phyloP scores from a whole-genome alignment of 1,140 invertebrate species.

The Ceratoteleas bidentatus region DNA sequence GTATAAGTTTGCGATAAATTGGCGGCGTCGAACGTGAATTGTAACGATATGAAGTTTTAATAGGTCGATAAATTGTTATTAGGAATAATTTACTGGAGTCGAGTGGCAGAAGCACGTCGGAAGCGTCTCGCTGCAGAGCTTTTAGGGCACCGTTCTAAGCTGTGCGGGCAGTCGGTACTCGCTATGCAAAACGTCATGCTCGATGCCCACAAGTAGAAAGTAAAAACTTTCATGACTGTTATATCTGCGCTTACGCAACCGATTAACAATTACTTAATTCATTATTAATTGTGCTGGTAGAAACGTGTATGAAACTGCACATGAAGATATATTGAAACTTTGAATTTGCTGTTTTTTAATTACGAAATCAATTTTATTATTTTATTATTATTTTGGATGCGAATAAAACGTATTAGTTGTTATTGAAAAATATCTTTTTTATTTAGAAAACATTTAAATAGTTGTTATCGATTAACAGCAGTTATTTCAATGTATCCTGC shows the following conservation, averaged over 20 bases:
- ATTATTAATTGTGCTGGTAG: conserved; percentile 9
- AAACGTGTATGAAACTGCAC: too few relatives aligned
- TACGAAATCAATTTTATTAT: too few relatives aligned
- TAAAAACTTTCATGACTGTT: conserved; percentile 56
- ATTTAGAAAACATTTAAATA: too few relatives aligned
- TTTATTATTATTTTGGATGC: too few relatives aligned
- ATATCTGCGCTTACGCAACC: conserved; percentile 41
- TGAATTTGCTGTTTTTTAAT: too few relatives aligned
- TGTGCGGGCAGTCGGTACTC: conserved; percentile 9
- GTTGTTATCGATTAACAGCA: too few relatives aligned
- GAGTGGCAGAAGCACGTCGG: conserved; percentile 4
- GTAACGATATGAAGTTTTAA: conserved; percentile 3
- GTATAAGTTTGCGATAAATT: conserved; percentile 11
- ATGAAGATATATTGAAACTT: too few relatives aligned
- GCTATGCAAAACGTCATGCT: conserved; percentile 46
- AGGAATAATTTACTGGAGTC: neutral
- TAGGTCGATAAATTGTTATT: conserved; percentile 14
- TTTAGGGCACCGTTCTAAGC: conserved; percentile 12
- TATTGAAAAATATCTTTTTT: too few relatives aligned
- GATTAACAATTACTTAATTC: conserved; percentile 56
- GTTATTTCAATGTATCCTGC: too few relatives aligned
- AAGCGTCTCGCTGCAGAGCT: conserved; percentile 17
- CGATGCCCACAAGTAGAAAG: conserved; percentile 51
- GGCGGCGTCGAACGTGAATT: conserved; percentile 5
- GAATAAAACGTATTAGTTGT: too few relatives aligned